These are phyloP conservation scores for Xyliphius kryptos DNA, from an alignment of 2,113 vertebrate species.

Conservation along the genomic window DNA sequence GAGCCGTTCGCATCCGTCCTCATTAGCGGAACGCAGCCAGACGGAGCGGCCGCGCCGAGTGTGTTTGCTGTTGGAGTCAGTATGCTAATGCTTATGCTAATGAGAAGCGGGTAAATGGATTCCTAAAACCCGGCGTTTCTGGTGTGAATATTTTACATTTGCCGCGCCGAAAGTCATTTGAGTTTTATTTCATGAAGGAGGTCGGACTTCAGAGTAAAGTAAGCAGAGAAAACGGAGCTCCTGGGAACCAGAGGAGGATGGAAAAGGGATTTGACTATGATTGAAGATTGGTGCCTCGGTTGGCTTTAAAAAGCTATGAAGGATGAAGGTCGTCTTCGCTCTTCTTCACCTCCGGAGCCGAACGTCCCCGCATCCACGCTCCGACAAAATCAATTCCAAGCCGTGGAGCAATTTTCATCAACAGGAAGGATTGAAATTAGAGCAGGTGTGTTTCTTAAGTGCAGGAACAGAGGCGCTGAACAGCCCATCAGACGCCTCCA, in stretches of 20 bases:
- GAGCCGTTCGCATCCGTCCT: constrained; percentile 4
- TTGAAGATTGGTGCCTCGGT: background rate
- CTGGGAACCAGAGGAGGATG: background rate
- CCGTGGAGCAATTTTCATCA: constrained; percentile 30
- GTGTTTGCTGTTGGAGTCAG: background rate
- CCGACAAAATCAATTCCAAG: constrained; percentile 16
- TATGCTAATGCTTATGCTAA: background rate
- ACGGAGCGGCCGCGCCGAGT: background rate
- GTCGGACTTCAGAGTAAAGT: background rate
- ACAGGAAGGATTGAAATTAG: constrained; percentile 33
- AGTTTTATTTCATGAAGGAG: constrained; percentile 9
- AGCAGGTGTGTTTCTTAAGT: constrained; percentile 26
- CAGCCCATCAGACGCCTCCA: constrained; percentile 9
- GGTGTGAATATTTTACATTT: background rate
- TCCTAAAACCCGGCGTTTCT: background rate
- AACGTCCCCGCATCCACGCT: background rate
- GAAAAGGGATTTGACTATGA: constrained; percentile 6
- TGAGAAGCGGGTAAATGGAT: background rate
- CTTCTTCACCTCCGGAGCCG: background rate
- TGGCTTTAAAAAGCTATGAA: background rate
- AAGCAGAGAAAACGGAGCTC: background rate
- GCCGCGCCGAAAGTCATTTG: constrained; percentile 10
- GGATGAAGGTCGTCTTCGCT: background rate
- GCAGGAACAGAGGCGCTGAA: background rate
- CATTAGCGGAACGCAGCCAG: constrained; percentile 15